phyloP scores from a whole-genome alignment of 2,113 vertebrate genomes.

The Antigone vipio region DNA sequence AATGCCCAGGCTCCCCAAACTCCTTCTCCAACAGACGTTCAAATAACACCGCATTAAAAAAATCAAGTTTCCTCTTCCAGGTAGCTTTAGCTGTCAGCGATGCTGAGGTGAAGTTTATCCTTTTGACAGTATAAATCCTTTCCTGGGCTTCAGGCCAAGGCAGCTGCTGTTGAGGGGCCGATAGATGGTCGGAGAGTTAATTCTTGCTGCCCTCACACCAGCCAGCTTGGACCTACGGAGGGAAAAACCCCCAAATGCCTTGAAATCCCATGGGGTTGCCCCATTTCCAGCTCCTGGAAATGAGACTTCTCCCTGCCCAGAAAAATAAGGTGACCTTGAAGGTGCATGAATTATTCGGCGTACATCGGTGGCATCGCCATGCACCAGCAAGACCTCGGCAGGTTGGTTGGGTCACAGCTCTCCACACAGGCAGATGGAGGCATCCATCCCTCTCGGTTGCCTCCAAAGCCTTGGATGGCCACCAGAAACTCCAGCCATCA shows the following conservation, averaged over 20 bases:
- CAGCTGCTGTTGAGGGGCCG: not conserved
- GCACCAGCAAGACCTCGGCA: not conserved
- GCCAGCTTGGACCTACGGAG: not conserved
- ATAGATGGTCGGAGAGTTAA: not conserved
- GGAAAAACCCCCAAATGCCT: not conserved
- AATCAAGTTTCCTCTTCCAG: not conserved
- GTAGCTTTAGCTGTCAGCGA: not conserved
- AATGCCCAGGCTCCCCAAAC: not conserved
- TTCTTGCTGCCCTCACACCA: not conserved
- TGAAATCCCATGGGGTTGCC: not conserved
- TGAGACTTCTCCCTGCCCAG: not conserved
- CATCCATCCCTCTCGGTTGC: fast-evolving
- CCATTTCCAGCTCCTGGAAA: not conserved
- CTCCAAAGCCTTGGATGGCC: not conserved
- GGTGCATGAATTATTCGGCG: fast-evolving
- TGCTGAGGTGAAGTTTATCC: not conserved
- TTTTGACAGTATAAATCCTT: not conserved
- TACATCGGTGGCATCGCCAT: fast-evolving
- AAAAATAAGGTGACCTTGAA: not conserved
- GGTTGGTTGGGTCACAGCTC: not conserved
- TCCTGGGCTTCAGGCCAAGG: not conserved
- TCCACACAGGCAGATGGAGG: not conserved
- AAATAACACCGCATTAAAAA: not conserved
- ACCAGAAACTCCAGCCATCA: not conserved
- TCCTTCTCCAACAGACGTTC: not conserved